Evolutionary conservation across 2,797 vertebrate species (phyloP).

Genomic region (Malurus leucopterus): DNA sequence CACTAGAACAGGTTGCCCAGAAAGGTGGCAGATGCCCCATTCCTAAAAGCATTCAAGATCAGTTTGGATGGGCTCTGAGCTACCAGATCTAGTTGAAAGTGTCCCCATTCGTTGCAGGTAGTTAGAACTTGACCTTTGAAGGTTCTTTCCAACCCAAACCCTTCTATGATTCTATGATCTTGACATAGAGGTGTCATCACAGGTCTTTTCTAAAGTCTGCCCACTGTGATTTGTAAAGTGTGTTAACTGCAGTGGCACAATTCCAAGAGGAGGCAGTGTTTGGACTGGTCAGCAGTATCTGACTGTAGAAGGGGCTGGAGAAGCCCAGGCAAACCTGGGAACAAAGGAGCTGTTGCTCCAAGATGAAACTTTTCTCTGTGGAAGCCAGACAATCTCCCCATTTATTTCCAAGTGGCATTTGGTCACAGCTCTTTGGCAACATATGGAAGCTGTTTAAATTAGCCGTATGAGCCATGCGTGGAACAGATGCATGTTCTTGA

Average conservation of each 20-base stretch:
- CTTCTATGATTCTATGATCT: not conserved
- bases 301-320: not conserved
- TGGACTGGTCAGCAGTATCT: not conserved
- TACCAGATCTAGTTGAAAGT: not conserved
- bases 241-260: not conserved
- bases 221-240: rapidly evolving
- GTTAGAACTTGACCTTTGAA: not conserved
- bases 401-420: conserved; percentile 43
- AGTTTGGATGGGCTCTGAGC: not conserved
- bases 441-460: conserved; percentile 55
- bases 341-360: conserved; percentile 3
- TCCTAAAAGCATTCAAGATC: not conserved
- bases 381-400: conserved; percentile 34
- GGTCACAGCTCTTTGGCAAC: conserved; percentile 53
- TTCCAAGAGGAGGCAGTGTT: not conserved
- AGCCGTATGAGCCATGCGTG: not conserved
- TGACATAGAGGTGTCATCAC: not conserved
- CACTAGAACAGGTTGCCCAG: not conserved
- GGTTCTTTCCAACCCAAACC: not conserved
- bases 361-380: not conserved
- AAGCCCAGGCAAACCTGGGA: conserved; percentile 4
- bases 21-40: not conserved
- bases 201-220: not conserved
- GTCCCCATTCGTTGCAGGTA: not conserved
- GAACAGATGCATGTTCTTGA: conserved; percentile 50